These are phyloP conservation scores for Halictus rubicundus DNA, from an alignment of 1,140 invertebrate species.

Conservation along the genomic window DNA sequence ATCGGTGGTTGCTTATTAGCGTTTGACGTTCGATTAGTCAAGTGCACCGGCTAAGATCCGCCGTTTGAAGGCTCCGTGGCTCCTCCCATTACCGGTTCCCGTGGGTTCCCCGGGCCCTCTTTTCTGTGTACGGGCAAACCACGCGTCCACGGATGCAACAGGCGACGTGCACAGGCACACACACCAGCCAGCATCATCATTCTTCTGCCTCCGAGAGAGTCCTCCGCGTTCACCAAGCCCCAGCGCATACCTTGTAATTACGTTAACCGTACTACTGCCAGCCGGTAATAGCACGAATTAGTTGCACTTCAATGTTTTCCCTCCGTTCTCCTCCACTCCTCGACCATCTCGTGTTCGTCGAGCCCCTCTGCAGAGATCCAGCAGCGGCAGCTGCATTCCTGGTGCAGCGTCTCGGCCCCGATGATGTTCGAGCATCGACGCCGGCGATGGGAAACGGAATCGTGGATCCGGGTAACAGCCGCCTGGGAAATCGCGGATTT, in stretches of 20 bases:
- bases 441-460: no score
- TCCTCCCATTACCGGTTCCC: slow-evolving; percentile 69
- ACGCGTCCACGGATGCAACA: slow-evolving; percentile 68
- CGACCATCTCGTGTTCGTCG: not conserved
- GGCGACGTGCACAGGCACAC: slow-evolving; percentile 47
- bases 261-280: slow-evolving; percentile 70
- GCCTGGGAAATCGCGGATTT: no score
- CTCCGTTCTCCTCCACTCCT: not conserved
- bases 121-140: slow-evolving; percentile 22
- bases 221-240: slow-evolving; percentile 47
- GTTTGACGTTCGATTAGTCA: slow-evolving; percentile 80
- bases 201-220: slow-evolving; percentile 68
- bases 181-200: slow-evolving; percentile 70
- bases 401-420: not conserved
- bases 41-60: slow-evolving; percentile 65
- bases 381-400: not conserved
- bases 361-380: no score
- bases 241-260: slow-evolving; percentile 71
- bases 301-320: slow-evolving; percentile 56
- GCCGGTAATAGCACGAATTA: slow-evolving; percentile 55
- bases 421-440: no score
- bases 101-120: slow-evolving; percentile 29
- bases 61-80: slow-evolving; percentile 66
- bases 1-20: slow-evolving; percentile 79
- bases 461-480: no score